phyloP scores from a whole-genome alignment of 2,797 vertebrate genomes.

The Novumbra hubbsi region DNA sequence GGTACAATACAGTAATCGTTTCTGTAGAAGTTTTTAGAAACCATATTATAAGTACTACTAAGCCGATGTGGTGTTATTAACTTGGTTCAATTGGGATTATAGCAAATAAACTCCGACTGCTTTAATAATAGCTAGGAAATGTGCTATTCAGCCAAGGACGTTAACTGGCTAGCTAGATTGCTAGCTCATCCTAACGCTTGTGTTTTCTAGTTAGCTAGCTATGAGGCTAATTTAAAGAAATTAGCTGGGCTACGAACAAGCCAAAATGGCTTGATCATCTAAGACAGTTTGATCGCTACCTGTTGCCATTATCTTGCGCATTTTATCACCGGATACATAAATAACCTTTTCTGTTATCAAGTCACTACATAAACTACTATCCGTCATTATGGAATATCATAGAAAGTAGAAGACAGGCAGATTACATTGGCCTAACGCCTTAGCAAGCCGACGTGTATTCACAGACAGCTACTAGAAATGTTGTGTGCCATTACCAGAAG shows the following conservation, averaged over 20 bases:
- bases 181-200: background rate
- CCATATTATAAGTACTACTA: no score
- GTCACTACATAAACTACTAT: background rate
- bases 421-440: background rate
- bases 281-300: background rate
- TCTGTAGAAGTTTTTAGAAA: no score
- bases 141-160: background rate
- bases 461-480: background rate
- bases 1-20: no score
- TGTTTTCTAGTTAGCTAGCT: background rate
- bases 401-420: background rate
- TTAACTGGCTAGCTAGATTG: background rate
- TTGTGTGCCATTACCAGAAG: conserved; percentile 1
- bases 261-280: background rate
- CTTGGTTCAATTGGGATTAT: background rate
- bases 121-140: background rate
- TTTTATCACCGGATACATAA: background rate
- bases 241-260: background rate
- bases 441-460: background rate
- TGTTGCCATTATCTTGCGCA: background rate
- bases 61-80: no score
- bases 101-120: background rate
- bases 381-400: background rate
- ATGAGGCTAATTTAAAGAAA: background rate
- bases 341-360: background rate